Percentiles rank a stretch among this genome's conserved stretches.
These are phyloP conservation scores for Aphelenchoides besseyi DNA, from an alignment of 1,140 invertebrate genomes.

Conservation along the genomic window DNA sequence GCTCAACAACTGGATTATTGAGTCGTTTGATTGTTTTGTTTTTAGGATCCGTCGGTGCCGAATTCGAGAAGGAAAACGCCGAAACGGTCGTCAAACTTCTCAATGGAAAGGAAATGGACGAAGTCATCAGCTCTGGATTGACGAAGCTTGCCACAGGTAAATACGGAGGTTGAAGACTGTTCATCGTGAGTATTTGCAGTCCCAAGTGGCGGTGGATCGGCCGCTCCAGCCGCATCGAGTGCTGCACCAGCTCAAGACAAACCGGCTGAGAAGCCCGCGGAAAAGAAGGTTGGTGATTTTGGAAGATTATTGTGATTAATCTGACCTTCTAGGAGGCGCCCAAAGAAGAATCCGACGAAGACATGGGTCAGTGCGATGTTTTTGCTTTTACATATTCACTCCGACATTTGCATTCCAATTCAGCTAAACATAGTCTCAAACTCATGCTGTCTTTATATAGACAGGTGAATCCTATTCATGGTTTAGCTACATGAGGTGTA, in stretches of 20 bases:
- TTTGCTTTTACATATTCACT: too few species aligned
- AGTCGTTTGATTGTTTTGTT: conserved; percentile 24
- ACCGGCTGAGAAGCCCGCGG: neutral
- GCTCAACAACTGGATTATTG: conserved; percentile 3
- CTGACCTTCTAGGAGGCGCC: conserved; percentile 73
- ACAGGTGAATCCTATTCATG: too few species aligned
- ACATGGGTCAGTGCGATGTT: too few species aligned
- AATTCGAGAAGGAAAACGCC: conserved; percentile 57
- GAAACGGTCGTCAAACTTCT: conserved; percentile 56
- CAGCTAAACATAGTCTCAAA: too few species aligned
- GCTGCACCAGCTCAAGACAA: conserved; percentile 10
- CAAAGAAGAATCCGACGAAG: conserved; percentile 75
- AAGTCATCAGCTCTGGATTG: conserved; percentile 51
- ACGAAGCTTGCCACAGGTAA: conserved; percentile 58
- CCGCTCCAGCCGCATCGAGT: conserved; percentile 26
- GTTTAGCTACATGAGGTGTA: too few species aligned
- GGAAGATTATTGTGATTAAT: too few species aligned
- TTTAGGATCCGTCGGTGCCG: conserved; percentile 54
- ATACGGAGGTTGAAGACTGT: conserved; percentile 51
- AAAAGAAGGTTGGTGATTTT: too few species aligned
- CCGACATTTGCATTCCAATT: too few species aligned
- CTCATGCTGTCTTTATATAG: too few species aligned
- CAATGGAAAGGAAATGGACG: conserved; percentile 56
- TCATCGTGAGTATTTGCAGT: neutral
- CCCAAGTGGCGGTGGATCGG: neutral